Evolutionary conservation across 2,888 invertebrate genomes (phyloP).

Genomic region (Parasteatoda lunata): DNA sequence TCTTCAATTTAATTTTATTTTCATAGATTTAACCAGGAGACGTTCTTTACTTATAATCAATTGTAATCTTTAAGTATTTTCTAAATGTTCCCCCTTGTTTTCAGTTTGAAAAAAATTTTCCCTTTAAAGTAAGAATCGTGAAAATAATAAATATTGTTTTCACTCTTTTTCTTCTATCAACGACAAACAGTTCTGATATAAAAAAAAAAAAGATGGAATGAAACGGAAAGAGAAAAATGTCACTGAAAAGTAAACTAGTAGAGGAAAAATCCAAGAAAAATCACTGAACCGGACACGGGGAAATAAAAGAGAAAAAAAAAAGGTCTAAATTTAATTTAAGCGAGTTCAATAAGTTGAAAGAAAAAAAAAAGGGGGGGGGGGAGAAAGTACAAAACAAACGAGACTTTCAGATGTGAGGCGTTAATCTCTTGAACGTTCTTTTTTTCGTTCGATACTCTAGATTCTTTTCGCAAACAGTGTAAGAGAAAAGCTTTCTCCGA

Average conservation of each 20-base stretch:
- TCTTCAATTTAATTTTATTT: no score
- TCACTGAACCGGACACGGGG: slow-evolving; percentile 37
- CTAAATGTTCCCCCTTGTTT: no score
- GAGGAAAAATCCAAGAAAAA: not conserved
- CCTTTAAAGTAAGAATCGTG: slow-evolving; percentile 31
- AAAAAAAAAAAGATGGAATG: not conserved
- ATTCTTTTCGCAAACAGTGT: slow-evolving; percentile 49
- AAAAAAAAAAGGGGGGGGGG: not conserved
- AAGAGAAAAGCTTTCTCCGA: slow-evolving; percentile 56
- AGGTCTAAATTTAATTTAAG: slow-evolving; percentile 54
- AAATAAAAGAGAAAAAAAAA: slow-evolving; percentile 23
- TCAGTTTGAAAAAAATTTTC: no score
- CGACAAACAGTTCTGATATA: slow-evolving; percentile 16
- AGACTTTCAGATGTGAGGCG: slow-evolving; percentile 12
- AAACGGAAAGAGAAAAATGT: slow-evolving; percentile 17
- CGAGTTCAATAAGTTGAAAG: slow-evolving; percentile 16
- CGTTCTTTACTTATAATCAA: no score
- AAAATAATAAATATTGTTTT: slow-evolving; percentile 44
- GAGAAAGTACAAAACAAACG: slow-evolving; percentile 39
- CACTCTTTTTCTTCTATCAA: not conserved
- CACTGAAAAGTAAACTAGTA: not conserved
- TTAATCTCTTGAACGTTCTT: slow-evolving; percentile 47
- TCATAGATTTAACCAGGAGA: no score
- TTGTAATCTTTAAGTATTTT: no score
- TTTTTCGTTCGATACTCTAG: slow-evolving; percentile 60